Evolutionary conservation across 2,797 vertebrate species (phyloP).

Genomic region (Huso huso): DNA sequence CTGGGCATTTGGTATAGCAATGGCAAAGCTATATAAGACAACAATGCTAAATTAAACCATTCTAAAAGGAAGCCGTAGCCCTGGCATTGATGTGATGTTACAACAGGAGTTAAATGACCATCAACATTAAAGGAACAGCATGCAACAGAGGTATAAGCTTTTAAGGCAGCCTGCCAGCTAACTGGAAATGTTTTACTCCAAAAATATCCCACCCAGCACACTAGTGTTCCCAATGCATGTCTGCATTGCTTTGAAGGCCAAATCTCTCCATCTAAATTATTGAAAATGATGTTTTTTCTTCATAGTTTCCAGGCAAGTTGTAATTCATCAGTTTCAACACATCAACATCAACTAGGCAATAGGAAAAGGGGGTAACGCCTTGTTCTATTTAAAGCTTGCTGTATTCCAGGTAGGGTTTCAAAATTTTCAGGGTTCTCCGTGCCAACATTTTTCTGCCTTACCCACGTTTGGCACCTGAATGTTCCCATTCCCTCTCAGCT

Average conservation of each 20-base stretch:
- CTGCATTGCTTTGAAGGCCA: constrained; percentile 34
- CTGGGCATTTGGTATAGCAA: constrained; percentile 12
- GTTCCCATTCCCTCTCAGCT: constrained; percentile 22
- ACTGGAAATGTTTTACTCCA: constrained; percentile 47
- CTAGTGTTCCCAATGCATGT: constrained; percentile 39
- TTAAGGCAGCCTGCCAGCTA: constrained; percentile 48
- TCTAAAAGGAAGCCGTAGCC: constrained; percentile 36
- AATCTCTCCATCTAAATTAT: constrained; percentile 51
- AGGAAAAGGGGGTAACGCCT: constrained; percentile 47
- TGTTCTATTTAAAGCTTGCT: constrained; percentile 48
- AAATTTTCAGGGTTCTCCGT: constrained; percentile 35
- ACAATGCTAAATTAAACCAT: constrained; percentile 30
- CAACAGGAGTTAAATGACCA: constrained; percentile 41
- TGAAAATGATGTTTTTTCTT: constrained; percentile 56
- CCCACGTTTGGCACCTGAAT: constrained; percentile 41
- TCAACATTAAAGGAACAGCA: constrained; percentile 55
- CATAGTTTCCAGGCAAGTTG: constrained; percentile 65
- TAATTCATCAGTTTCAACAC: constrained; percentile 54
- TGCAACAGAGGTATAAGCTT: constrained; percentile 46
- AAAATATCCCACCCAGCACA: constrained; percentile 53
- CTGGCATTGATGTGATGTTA: constrained; percentile 33
- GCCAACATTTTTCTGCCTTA: constrained; percentile 59
- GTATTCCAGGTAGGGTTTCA: constrained; percentile 55
- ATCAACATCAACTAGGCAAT: constrained; percentile 43
- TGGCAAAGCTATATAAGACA: constrained; percentile 37